Evolutionary conservation across 2,113 vertebrate genomes (phyloP).

Genomic region (Ptilorrhoa leucosticta): DNA sequence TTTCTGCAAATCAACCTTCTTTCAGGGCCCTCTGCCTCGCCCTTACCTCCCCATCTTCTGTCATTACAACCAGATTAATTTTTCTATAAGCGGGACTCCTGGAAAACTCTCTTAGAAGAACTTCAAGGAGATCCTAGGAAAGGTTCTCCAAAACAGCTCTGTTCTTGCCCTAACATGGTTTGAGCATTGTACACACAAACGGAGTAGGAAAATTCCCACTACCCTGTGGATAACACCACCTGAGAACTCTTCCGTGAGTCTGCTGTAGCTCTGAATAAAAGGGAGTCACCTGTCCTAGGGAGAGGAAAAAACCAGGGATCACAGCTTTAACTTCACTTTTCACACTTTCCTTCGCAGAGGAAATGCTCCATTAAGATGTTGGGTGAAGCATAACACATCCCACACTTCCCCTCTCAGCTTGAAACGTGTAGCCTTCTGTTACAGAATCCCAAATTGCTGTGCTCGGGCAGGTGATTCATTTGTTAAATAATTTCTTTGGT

Average conservation of each 20-base stretch:
- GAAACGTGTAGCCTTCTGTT: accelerated
- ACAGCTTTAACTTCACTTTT: constrained; percentile 1
- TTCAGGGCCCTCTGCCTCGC: not conserved
- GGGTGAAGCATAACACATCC: constrained; percentile 9
- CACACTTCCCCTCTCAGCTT: not conserved
- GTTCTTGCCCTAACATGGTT: not conserved
- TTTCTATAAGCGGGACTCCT: accelerated
- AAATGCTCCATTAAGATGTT: not conserved
- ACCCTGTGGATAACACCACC: not conserved
- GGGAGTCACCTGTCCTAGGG: not conserved
- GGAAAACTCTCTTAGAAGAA: not conserved
- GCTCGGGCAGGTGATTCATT: accelerated
- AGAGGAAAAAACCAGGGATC: not conserved
- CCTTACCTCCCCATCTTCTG: not conserved
- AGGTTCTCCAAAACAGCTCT: not conserved
- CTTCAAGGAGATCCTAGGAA: not conserved
- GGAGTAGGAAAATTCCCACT: not conserved
- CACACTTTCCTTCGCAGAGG: not conserved
- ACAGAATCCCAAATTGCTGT: not conserved
- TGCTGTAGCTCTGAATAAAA: not conserved
- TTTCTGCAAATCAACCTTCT: not conserved
- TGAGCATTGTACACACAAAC: accelerated
- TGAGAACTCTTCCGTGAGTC: not conserved
- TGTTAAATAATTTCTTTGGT: not conserved
- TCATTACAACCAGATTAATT: not conserved